Evolutionary conservation across 2,797 vertebrate genomes (phyloP).

Genomic region (Rhinatrema bivittatum): DNA sequence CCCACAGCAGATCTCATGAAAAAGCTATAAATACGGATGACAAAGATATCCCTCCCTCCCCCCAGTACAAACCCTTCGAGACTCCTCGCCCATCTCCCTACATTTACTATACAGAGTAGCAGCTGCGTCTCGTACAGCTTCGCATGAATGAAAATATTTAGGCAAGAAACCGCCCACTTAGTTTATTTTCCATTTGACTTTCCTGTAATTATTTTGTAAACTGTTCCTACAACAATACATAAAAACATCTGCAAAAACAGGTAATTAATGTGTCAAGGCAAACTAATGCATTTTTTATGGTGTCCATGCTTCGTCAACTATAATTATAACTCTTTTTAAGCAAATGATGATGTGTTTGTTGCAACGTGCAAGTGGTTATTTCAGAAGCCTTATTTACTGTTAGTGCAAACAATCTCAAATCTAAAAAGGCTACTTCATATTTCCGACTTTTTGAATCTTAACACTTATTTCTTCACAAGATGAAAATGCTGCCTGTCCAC

Average conservation of each 20-base stretch:
- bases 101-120: constrained; percentile 50
- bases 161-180: constrained; percentile 77
- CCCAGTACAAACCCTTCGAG: constrained; percentile 61
- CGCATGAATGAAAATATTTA: constrained; percentile 87
- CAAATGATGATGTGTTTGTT: constrained; percentile 85
- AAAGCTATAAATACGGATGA: constrained; percentile 45
- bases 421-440: constrained; percentile 51
- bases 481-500: too few species aligned
- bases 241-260: constrained; percentile 96
- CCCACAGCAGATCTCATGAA: constrained; percentile 27
- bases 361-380: constrained; percentile 77
- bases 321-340: constrained; percentile 86
- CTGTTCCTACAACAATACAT: constrained; percentile 89
- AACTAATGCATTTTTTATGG: constrained; percentile 88
- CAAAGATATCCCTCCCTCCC: too few species aligned
- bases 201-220: constrained; percentile 87
- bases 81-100: constrained; percentile 44
- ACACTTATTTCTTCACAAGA: constrained; percentile 5
- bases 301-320: constrained; percentile 78
- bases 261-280: constrained; percentile 94
- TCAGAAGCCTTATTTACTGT: constrained; percentile 72
- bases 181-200: constrained; percentile 88
- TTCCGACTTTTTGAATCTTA: constrained; percentile 18
- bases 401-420: constrained; percentile 67
- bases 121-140: constrained; percentile 71